Evolutionary conservation across 1,140 invertebrate species (phyloP), one percentile per base, ranked within the genome.

Genomic region (Eriosoma lanigerum): DNA sequence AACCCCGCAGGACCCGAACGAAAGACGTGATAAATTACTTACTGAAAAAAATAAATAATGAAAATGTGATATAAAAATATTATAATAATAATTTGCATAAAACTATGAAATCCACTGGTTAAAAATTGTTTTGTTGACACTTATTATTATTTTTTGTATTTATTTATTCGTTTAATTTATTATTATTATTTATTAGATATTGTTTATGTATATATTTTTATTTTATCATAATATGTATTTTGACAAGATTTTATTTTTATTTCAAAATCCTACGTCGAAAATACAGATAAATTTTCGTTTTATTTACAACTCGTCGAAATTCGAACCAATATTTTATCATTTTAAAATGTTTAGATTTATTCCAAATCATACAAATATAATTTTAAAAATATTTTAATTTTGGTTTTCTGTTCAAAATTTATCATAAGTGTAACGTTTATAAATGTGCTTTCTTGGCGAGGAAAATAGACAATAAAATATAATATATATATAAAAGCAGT

Each of bases 31-130:
- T 73, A 52, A 73, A 73, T 73, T 73, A 54, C 48, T 19, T 54
- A 54, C 48, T 50, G 48, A 24, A 13, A 38, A 38, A 64, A 64
- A 38, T n/a, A 3, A 64, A 64, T 38, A 38, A 64, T 64, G n/a
- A 73, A 0, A 56, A 52, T 73, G 70, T 73, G 70, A 73, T 73
- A 73, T 73, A 26, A 73, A 52, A 73, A 52, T 26, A 72, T n/a
- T n/a, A n/a, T n/a, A n/a, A n/a, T n/a, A n/a, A n/a, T n/a, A n/a
- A n/a, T n/a, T n/a, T n/a, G n/a, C n/a, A n/a, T n/a, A n/a, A n/a
- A 24, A 21, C 21, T 32, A 32, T 17, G 26, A 73, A 29, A 73
- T 52, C 48, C 68, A 73, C 68, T 73, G 68, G 68, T 73, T 73
- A 73, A 29, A 52, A 46, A 52, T 73, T 50, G 24, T 73, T 73